phyloP scores from a whole-genome alignment of 1,140 invertebrate species.

The Vanessa tameamea region DNA sequence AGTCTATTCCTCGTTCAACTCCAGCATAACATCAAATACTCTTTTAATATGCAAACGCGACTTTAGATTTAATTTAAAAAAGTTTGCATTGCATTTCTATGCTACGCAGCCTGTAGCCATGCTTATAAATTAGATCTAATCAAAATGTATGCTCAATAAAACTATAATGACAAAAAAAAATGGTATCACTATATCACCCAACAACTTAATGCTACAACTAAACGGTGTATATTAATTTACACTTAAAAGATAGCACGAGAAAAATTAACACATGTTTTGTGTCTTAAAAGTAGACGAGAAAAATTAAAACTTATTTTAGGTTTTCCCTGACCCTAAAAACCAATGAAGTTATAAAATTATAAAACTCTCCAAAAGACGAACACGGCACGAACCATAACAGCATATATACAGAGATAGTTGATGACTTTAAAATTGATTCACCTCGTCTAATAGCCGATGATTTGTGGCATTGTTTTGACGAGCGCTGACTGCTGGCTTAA shows the following conservation, averaged over 20 bases:
- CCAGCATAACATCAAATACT: not conserved
- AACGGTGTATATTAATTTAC: no score
- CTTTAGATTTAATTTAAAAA: not conserved
- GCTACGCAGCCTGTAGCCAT: no score
- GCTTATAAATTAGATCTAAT: no score
- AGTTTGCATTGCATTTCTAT: no score
- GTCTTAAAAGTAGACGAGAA: not conserved
- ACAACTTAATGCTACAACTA: no score
- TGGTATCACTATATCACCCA: no score
- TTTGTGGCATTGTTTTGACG: conserved; percentile 26
- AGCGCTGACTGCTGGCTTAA: conserved; percentile 12
- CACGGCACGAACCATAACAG: conserved; percentile 1
- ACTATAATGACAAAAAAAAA: no score
- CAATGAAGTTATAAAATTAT: not conserved
- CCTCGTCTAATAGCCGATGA: conserved; percentile 31
- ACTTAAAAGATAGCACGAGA: no score
- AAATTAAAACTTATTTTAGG: no score
- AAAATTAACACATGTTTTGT: not conserved
- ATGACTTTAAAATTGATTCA: conserved; percentile 44
- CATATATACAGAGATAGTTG: conserved; percentile 5
- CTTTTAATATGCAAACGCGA: not conserved
- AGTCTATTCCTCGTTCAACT: conserved; percentile 28
- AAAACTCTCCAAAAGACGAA: not conserved
- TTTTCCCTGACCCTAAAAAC: no score
- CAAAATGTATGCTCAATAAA: no score